Conservation (phyloP, 2,113 vertebrate species). For the Poeciliopsis occidentalis region DNA sequence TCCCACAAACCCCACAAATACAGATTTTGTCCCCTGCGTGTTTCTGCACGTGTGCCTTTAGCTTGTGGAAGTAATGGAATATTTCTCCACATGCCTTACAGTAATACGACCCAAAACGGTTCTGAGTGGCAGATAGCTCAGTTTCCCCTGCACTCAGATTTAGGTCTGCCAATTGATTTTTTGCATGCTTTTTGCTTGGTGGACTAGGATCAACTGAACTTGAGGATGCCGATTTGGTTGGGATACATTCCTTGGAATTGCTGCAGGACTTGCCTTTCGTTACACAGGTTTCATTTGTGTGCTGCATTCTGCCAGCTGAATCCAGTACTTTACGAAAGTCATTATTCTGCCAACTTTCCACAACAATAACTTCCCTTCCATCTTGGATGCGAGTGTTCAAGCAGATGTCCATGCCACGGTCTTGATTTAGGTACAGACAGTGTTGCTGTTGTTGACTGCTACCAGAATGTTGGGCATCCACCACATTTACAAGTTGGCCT, state of each 20-base stretch:
- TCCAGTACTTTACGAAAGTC: not conserved
- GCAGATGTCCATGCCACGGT: not conserved
- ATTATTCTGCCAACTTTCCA: not conserved
- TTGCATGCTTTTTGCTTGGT: slow-evolving; percentile 1
- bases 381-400: slow-evolving; percentile 3
- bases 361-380: not conserved
- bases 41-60: slow-evolving; percentile 12
- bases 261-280: not conserved
- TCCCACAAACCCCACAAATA: slow-evolving; percentile 45
- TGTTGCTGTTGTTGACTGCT: not conserved
- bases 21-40: slow-evolving; percentile 15
- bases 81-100: slow-evolving; percentile 43
- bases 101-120: not conserved
- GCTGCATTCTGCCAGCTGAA: slow-evolving; percentile 3
- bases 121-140: not conserved
- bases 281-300: not conserved
- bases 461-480: slow-evolving; percentile 1
- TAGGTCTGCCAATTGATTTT: not conserved
- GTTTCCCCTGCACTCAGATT: slow-evolving; percentile 9
- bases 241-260: not conserved
- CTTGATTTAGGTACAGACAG: not conserved
- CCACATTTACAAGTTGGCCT: slow-evolving; percentile 15
- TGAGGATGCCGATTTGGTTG: not conserved
- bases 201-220: not conserved
- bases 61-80: slow-evolving; percentile 33